Base-by-base conservation (phyloP, 2,797 vertebrate species). In the Cuniculus paca region DNA sequence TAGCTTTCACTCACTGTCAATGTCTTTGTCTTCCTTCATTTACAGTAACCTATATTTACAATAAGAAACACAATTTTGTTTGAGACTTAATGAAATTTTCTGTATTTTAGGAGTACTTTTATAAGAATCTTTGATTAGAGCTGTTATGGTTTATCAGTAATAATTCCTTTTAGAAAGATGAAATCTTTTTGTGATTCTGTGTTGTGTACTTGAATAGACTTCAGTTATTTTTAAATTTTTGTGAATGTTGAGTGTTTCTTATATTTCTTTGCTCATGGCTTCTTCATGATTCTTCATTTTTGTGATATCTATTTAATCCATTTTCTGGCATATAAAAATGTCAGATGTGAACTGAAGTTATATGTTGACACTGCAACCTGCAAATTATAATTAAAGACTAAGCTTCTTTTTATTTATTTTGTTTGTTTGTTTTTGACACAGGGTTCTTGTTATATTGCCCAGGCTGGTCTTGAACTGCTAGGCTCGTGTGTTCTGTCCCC, bases 261-360 rank as follows among this genome's bases (percentile, higher is more conserved):
- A 94, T 96, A 87, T 98, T 98, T 95, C 92, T 88, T 95, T 98
- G 96, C 85, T 98, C 13, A 45, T 16, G 98, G 94, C 81, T 95
- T 96, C 92, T 98, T 98, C 90, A 97, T 97, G 97, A 97, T 96
- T 98, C 95, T 98, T 98, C 96, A 97, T 94, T 98, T 98, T 98
- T 98, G 90, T 98, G 98, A 97, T 91, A 97, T 97, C 92, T 98
- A 54, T 89, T 68, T 96, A 98, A 97, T 98, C 90, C 92, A 95
- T 98, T 98, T 95, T 97, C 86, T 98, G 34, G 56, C 58, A 72
- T 70, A 68, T 77, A 54, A 72, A 93, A 61, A 45, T 95, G 17
- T 93, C 58, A 85, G 36, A 90, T 91, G 26, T 95, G 50, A 85
- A 31, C 52, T 79, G 58, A 72, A 75, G 26, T 93, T 17, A 1